Evolutionary conservation across 23 tunicate species (phyloP), one percentile per base, ranked within the genome.

Genomic region (Trididemnum clinides): DNA sequence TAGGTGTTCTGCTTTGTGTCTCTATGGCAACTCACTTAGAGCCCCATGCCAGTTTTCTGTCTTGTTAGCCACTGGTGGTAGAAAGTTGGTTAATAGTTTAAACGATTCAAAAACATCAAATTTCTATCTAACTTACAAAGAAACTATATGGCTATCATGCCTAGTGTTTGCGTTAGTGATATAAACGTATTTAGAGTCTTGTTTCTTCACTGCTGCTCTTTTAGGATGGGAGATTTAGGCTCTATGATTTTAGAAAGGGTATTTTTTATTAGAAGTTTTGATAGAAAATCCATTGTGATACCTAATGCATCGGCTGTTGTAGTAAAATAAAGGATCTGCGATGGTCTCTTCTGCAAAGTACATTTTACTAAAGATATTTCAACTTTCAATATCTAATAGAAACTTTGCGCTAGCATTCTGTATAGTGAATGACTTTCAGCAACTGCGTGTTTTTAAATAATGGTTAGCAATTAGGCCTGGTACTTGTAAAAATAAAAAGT

Each of bases 71-170:
- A 59, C 66, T 59, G 20, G 66, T 10, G 66, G 27, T 59, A 59
- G 66, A 59, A 59, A 59, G 66, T 15, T 59, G 66, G 66, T 59
- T 59, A 28, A 59, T n/a, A 28, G 66, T 28, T 59, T 5, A 59
- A 59, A 59, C 22, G 66, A 59, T 28, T 59, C 66, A 59, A n/a
- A 59, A 59, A 59, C 66, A 59, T 59, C 66, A 59, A 59, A 28
- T 59, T 59, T 59, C 66, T 59, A 59, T 59, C 66, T 59, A 59
- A 59, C 66, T 59, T 59, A 15, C 66, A 59, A 28, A 59, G 66
- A 28, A 59, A 59, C 66, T 59, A 59, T 59, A 59, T 59, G 66
- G 66, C 66, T 59, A 15, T 59, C 3, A 28, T 59, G 66, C 66
- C 22, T 59, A 59, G 21, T 59, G 20, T 59, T 15, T n/a, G 66